Base-by-base conservation (phyloP, 2,797 vertebrate species). In the Simalia tracyae region DNA sequence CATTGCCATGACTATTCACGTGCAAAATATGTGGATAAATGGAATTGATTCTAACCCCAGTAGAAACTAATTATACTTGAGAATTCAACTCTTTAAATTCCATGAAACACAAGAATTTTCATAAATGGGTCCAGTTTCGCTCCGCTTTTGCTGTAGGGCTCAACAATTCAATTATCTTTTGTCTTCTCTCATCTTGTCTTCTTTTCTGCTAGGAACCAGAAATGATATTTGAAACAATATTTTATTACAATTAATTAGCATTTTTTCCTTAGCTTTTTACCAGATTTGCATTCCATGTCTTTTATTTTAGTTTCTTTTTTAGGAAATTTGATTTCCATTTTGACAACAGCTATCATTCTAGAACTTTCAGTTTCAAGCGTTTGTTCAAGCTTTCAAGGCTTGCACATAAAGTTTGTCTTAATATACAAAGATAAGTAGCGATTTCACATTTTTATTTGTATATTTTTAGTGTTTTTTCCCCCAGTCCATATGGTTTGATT, bases 401-500 rank as follows among this genome's bases (percentile, higher is more conserved):
- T 81, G 19, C 95, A 93, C 94, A 87, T 54, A 63, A 57, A 15
- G 91, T 93, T 0, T 81, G 8, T n/a, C 56, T 95, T 95, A 95
- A 95, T 2, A 2, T 93, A 81, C 94, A 95, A 95, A 91, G 95
- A 95, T 93, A 96, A 68, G 92, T 93, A 93, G 94, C 96, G 92
- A n/a, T 87, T 96, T 96, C 93, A 89, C 95, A 90, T 96, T 94
- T 94, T 59, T 22, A 84, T 84, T 92, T n/a, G 66, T 59, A 93
- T 91, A 91, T 90, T 68, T 90, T 50, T 92, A 11, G 87, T 92
- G 91, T 94, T 87, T 85, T 2, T 0, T 26, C 92, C 93, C 86
- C 64, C 94, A 91, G 93, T 94, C 95, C 91, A 92, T 94, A 94
- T 96, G 96, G 86, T 93, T 95, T 90, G 57, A 86, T 93, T 95